Evolutionary conservation across 2,888 invertebrate species (phyloP).

Genomic region (Euplagia quadripunctaria): DNA sequence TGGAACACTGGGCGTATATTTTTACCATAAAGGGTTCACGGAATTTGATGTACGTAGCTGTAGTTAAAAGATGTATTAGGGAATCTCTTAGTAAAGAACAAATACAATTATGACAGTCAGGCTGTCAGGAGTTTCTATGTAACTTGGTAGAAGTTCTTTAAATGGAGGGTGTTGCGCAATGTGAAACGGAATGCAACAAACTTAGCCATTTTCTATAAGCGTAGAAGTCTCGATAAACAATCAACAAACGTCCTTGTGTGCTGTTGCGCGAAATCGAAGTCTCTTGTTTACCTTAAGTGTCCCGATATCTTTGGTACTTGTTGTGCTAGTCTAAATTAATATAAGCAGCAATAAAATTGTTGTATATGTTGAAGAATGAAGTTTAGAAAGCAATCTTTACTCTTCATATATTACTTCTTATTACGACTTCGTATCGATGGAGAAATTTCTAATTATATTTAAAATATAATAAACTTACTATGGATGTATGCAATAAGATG

Average conservation of each 20-base stretch:
- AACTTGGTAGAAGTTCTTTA: slow-evolving; percentile 43
- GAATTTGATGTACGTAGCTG: slow-evolving; percentile 16
- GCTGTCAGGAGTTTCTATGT: slow-evolving; percentile 26
- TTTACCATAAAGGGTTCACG: slow-evolving; percentile 30
- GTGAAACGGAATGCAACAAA: slow-evolving; percentile 38
- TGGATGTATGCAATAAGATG: neutral
- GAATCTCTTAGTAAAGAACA: slow-evolving; percentile 18
- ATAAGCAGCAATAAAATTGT: neutral
- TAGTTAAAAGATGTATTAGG: slow-evolving; percentile 26
- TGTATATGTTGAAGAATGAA: slow-evolving; percentile 61
- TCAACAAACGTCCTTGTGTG: slow-evolving; percentile 50
- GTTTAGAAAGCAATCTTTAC: slow-evolving; percentile 62
- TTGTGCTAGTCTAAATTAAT: slow-evolving; percentile 14
- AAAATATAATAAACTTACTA: neutral
- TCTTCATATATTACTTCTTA: neutral
- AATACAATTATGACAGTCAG: slow-evolving; percentile 22
- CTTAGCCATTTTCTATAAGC: slow-evolving; percentile 49
- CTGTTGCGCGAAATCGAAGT: slow-evolving; percentile 53
- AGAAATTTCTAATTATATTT: neutral
- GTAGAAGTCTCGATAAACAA: slow-evolving; percentile 49
- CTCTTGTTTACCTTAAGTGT: slow-evolving; percentile 65
- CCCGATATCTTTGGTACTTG: slow-evolving; percentile 41
- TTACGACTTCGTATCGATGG: neutral
- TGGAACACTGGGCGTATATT: slow-evolving; percentile 42
- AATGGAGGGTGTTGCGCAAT: slow-evolving; percentile 3